Base-by-base conservation (phyloP, 2,888 invertebrate genomes). In the Matsumyia berberina region DNA sequence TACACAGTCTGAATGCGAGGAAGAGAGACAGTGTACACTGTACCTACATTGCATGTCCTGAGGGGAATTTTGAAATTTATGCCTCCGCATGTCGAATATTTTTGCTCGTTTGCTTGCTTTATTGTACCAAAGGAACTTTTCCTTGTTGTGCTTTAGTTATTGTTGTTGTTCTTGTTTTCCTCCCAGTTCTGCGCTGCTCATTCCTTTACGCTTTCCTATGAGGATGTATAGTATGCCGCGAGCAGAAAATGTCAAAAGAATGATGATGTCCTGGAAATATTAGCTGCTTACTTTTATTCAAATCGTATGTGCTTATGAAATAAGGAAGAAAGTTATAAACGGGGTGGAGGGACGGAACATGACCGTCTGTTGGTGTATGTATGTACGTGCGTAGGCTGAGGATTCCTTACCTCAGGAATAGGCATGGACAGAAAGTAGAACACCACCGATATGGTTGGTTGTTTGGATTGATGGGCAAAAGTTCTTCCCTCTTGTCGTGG, bases 21-120 rank as follows among this genome's bases (percentile, higher is more conserved):
- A 19, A 9, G 19, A 15, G 66, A 44, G 33, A 11, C 35, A 4
- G 57, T 42, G 53, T 55, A 44, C 35, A 57, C 37, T 31, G 60
- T 70, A 58, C 29, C 29, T 70, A 44, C 57, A 11, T 19, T 42
- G 55, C 64, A 69, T 83, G 73, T 64, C 79, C 83, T 74, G 67
- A 44, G 79, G 83, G 83, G 62, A 79, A 69, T 83, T 83, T 83
- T 64, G 62, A 79, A 83, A 83, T 83, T 74, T 79, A 83, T 83
- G 79, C 83, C 83, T 72, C 83, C 83, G 83, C 83, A 79, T 83
- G 73, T 83, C 73, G 73, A 83, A 83, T 83, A 83, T 79, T 83
- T 81, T 74, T 79, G 73, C 83, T 79, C 79, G 79, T 69, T 79
- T 79, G 73, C 69, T 83, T 79, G 57, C 51, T 83, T 79, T 79